phyloP scores from a whole-genome alignment of 2,888 invertebrate genomes.

The Rhabditoides inermis region DNA sequence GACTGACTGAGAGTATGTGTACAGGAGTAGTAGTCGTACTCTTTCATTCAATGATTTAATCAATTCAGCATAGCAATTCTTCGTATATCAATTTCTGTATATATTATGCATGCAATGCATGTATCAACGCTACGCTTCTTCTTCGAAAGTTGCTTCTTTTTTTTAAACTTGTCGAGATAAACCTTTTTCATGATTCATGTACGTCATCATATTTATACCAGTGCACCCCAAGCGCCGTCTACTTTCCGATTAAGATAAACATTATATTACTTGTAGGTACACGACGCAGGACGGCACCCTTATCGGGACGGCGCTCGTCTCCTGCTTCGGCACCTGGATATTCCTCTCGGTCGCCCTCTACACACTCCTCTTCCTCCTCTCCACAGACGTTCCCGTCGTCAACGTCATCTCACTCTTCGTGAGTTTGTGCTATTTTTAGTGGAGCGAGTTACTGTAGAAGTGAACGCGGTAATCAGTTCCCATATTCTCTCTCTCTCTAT shows the following conservation, averaged over 20 bases:
- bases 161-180: too few relatives aligned
- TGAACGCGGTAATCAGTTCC: too few relatives aligned
- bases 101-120: too few relatives aligned
- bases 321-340: constrained; percentile 58
- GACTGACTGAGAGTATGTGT: too few relatives aligned
- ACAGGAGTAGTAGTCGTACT: background rate
- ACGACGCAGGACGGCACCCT: constrained; percentile 55
- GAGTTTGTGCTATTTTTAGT: constrained; percentile 35
- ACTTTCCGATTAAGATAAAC: too few relatives aligned
- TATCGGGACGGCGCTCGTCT: constrained; percentile 57
- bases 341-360: constrained; percentile 54
- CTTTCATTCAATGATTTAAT: background rate
- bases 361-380: constrained; percentile 51
- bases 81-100: background rate
- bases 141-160: too few relatives aligned
- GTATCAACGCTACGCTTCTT: too few relatives aligned
- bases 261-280: constrained; percentile 35
- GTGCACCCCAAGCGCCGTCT: too few relatives aligned
- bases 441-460: too few relatives aligned
- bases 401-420: constrained; percentile 56
- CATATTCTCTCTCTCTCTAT: too few relatives aligned
- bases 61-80: constrained; percentile 6
- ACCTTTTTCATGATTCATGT: too few relatives aligned
- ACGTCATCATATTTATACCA: too few relatives aligned
- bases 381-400: constrained; percentile 53